Evolutionary conservation across 2,888 invertebrate species (phyloP).

Genomic region (Plagodis pulveraria): DNA sequence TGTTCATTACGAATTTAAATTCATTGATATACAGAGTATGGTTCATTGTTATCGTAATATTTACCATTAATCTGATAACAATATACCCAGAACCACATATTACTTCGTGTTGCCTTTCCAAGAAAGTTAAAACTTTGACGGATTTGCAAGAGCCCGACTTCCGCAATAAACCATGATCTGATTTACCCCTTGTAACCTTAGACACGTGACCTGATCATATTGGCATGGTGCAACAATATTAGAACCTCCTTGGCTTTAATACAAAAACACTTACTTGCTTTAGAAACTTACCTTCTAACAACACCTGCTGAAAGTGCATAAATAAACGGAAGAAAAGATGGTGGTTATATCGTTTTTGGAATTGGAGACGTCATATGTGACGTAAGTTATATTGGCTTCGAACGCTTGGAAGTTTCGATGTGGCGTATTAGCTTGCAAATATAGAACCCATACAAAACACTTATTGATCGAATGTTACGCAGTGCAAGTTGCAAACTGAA

Average conservation of each 20-base stretch:
- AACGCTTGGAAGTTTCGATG: constrained; percentile 74
- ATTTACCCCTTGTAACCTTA: constrained; percentile 63
- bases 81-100: background rate
- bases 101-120: background rate
- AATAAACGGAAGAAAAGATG: constrained; percentile 31
- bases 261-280: constrained; percentile 23
- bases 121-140: constrained; percentile 27
- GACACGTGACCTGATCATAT: constrained; percentile 62
- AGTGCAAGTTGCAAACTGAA: constrained; percentile 81
- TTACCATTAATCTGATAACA: no score
- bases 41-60: no score
- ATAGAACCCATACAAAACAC: constrained; percentile 82
- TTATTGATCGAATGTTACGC: constrained; percentile 82
- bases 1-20: no score
- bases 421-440: constrained; percentile 82
- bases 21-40: no score
- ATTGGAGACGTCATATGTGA: constrained; percentile 45
- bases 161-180: constrained; percentile 56
- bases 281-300: constrained; percentile 26
- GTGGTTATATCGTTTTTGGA: constrained; percentile 37
- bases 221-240: constrained; percentile 51
- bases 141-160: constrained; percentile 38
- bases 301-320: constrained; percentile 33
- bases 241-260: constrained; percentile 33
- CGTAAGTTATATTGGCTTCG: constrained; percentile 70